Evolutionary conservation across 2,113 vertebrate genomes (phyloP), one percentile per base, ranked within the genome.

Genomic region (Oncorhynchus gorbuscha): DNA sequence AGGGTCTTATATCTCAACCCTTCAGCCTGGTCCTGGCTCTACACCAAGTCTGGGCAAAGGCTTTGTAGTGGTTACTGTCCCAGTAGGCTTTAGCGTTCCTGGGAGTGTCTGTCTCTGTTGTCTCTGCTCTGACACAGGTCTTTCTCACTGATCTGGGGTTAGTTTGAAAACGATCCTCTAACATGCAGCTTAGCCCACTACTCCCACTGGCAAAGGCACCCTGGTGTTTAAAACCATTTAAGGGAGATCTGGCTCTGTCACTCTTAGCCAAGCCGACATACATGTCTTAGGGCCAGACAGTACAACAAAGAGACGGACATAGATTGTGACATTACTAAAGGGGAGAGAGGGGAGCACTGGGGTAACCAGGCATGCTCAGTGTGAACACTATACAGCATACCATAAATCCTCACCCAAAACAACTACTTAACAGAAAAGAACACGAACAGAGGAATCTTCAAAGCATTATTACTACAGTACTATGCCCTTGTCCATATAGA

Each of bases 181-280:
- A 84, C 80, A 79, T 18, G 80, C 89, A 86, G 89, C 89, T 91
- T 88, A 89, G 87, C 87, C 83, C 85, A 84, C 89, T 78, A 84
- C 74, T 85, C 76, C 81, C n/a, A 12, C 59, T 45, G 79, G 83
- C 76, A 75, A 81, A 84, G 72, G 73, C 69, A 49, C 70, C 80
- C 82, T 49, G 26, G 59, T 7, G 48, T 66, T 82, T 81, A 78
- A 80, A 74, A 83, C 86, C 80, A 82, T 87, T 92, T 84, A 85
- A 85, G 75, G 78, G 75, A 82, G 75, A 83, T 85, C 79, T 61
- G 69, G 83, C 88, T 80, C 80, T 45, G 45, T 79, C 87, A 20
- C 83, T 86, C 80, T 80, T 79, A 79, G 58, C 28, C 35, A 71
- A 64, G 72, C 64, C 18, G 72, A 76, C 76, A 78, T 74, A 79